Conservation (phyloP, 2,797 vertebrate genomes). For the Coracias cyanogaster region DNA sequence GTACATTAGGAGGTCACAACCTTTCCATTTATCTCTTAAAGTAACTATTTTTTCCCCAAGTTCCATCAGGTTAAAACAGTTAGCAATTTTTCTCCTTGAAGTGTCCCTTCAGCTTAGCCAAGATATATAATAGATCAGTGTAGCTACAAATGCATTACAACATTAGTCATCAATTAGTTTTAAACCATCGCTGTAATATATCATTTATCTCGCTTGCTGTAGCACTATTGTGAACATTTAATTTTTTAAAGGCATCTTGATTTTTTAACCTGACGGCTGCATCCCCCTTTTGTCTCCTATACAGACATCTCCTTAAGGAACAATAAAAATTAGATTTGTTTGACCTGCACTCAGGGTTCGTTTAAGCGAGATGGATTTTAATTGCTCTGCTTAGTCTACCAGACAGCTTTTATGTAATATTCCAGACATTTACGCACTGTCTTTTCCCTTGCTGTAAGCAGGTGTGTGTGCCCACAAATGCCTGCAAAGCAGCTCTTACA, state of each 20-base stretch:
- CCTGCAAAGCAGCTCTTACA: constrained; percentile 64
- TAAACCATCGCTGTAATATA: constrained; percentile 79
- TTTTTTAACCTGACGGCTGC: constrained; percentile 74
- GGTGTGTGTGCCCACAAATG: constrained; percentile 70
- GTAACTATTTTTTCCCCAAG: constrained; percentile 77
- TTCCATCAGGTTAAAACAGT: constrained; percentile 83
- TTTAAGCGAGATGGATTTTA: constrained; percentile 83
- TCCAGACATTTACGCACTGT: constrained; percentile 82
- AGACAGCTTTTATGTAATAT: constrained; percentile 84
- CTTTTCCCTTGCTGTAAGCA: constrained; percentile 71
- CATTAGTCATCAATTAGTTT: constrained; percentile 87
- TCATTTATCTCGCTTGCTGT: constrained; percentile 81
- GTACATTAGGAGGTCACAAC: constrained; percentile 78
- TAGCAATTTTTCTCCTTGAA: constrained; percentile 85
- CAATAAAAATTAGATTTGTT: constrained; percentile 85
- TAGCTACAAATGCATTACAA: constrained; percentile 83
- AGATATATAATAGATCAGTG: constrained; percentile 82
- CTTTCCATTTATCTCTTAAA: constrained; percentile 80
- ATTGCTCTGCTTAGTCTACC: constrained; percentile 79
- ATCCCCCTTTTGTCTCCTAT: constrained; percentile 78
- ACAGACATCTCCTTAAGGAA: constrained; percentile 80
- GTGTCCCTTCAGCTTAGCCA: constrained; percentile 76
- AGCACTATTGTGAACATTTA: constrained; percentile 79
- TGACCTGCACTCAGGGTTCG: constrained; percentile 80
- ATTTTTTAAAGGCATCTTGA: constrained; percentile 82